phyloP scores from a whole-genome alignment of 2,888 invertebrate species.

The Priapulus caudatus region DNA sequence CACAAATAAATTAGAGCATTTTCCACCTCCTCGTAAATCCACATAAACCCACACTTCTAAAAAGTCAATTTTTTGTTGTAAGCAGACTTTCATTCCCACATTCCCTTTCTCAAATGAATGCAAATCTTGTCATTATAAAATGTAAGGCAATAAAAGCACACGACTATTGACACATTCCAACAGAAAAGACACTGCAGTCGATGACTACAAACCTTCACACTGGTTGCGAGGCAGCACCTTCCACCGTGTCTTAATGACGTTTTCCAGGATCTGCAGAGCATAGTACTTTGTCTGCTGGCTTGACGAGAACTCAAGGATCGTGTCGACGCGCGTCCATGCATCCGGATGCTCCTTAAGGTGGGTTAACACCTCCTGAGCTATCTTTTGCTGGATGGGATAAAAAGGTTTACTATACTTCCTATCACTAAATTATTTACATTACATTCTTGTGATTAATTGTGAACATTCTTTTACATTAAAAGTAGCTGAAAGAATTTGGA shows the following conservation, averaged over 20 bases:
- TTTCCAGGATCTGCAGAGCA: conserved; percentile 96
- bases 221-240: conserved; percentile 95
- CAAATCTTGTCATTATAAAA: no score
- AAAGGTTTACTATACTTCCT: conserved; percentile 50
- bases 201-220: conserved; percentile 75
- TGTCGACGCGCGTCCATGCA: conserved; percentile 98
- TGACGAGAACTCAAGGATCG: conserved; percentile 85
- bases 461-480: conserved; percentile 1
- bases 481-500: no score
- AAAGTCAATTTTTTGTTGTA: no score
- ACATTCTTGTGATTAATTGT: neutral
- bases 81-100: no score
- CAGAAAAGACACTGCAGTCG: no score
- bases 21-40: no score
- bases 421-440: conserved; percentile 27
- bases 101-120: no score
- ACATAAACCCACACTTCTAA: no score
- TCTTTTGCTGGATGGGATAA: conserved; percentile 35
- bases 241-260: conserved; percentile 97
- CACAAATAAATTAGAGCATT: neutral
- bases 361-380: conserved; percentile 89
- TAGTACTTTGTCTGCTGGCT: conserved; percentile 99
- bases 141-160: no score
- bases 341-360: conserved; percentile 90
- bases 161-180: no score